Percentiles rank a stretch among this genome's conserved stretches.
phyloP scores from a whole-genome alignment of 2,113 vertebrate species.

The Thalassarche chlororhynchos region DNA sequence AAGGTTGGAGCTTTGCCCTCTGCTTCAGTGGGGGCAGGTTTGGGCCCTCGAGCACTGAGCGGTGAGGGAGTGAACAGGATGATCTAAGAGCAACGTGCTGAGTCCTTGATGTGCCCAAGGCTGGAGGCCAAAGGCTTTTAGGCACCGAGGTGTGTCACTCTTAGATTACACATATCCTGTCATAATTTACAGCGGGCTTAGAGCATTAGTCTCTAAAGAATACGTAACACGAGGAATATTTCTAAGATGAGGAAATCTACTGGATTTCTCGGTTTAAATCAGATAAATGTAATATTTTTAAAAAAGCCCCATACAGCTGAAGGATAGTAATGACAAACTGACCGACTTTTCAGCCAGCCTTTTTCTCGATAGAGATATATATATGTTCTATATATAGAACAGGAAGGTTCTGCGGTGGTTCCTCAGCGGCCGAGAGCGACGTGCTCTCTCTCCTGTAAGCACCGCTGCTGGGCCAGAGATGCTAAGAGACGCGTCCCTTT shows the following conservation, averaged over 20 bases:
- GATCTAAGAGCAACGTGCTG: background rate
- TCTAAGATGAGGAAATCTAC: background rate
- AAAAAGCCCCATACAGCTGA: background rate
- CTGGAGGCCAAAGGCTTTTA: background rate
- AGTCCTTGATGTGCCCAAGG: background rate
- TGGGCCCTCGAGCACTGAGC: background rate
- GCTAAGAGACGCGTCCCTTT: background rate
- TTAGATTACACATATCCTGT: background rate
- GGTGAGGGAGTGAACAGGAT: background rate
- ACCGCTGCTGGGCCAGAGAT: accelerated
- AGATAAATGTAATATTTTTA: background rate
- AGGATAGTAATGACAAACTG: background rate
- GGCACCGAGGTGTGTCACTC: background rate
- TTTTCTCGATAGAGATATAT: background rate
- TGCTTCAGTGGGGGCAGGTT: background rate
- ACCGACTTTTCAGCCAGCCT: background rate
- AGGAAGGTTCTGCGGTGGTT: background rate
- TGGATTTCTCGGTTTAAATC: background rate
- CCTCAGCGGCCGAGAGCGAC: accelerated
- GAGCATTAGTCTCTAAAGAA: background rate
- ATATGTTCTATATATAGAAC: no score
- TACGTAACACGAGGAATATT: background rate
- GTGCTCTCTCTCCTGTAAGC: background rate
- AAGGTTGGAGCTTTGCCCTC: background rate
- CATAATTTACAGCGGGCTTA: background rate